Conservation (phyloP, 2,797 vertebrate species). For the Typhlichthys subterraneus region DNA sequence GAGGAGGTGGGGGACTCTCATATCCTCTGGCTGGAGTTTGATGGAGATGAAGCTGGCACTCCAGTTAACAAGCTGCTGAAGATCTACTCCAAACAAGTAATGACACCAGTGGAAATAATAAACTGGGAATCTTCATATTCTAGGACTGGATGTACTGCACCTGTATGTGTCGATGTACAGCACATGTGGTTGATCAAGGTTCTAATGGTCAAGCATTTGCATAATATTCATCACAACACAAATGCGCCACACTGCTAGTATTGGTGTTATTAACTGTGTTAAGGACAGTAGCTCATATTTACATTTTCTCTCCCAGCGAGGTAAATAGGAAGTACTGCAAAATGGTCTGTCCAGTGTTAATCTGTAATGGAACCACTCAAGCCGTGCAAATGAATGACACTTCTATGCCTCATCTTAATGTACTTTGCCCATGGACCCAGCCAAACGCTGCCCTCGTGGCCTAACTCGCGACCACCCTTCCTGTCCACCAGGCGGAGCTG, state of each 20-base stretch:
- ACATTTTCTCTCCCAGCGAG: too few relatives aligned
- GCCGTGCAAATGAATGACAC: not conserved
- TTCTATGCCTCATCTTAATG: too few relatives aligned
- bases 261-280: too few relatives aligned
- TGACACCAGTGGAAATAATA: not conserved
- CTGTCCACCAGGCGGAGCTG: constrained; percentile 82
- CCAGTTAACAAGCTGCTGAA: constrained; percentile 90
- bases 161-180: too few relatives aligned
- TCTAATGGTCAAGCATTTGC: too few relatives aligned
- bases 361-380: not conserved
- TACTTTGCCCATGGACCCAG: not conserved
- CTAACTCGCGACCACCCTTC: not conserved
- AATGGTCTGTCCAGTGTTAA: too few relatives aligned
- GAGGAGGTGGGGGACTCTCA: constrained; percentile 83
- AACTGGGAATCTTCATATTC: not conserved
- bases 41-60: constrained; percentile 87
- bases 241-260: too few relatives aligned
- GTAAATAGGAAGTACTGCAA: not conserved
- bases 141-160: too few relatives aligned
- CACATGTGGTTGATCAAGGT: too few relatives aligned
- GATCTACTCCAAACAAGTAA: constrained; percentile 93
- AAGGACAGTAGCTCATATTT: too few relatives aligned
- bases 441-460: not conserved
- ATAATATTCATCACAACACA: too few relatives aligned
- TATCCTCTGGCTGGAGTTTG: constrained; percentile 93